A percentile compares a stretch with the other conserved stretches of the same genome.
These are phyloP conservation scores for Limnephilus rhombicus DNA, from an alignment of 2,888 invertebrate genomes.

Conservation along the genomic window DNA sequence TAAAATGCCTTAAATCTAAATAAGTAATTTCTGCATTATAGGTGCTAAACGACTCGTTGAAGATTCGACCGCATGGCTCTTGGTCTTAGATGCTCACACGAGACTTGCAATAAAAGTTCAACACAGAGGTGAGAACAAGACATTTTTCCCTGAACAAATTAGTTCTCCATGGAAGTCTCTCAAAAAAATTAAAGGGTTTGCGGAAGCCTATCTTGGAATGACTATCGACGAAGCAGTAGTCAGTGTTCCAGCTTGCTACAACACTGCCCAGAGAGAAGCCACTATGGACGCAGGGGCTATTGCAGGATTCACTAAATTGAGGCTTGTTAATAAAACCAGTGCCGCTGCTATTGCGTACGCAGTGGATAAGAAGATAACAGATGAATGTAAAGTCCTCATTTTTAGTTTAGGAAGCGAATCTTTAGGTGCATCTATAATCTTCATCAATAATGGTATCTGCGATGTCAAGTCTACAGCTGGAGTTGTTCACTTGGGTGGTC, in stretches of 20 bases:
- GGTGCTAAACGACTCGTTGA: constrained; percentile 97
- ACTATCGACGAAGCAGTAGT: constrained; percentile 91
- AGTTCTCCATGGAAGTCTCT: constrained; percentile 89
- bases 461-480: constrained; percentile 97
- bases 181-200: constrained; percentile 95
- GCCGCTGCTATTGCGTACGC: constrained; percentile 96
- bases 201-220: constrained; percentile 92
- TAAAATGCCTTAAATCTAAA: constrained; percentile 54
- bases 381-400: constrained; percentile 89
- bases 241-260: constrained; percentile 93
- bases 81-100: constrained; percentile 81
- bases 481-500: constrained; percentile 95
- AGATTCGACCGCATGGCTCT: constrained; percentile 97
- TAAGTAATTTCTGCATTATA: constrained; percentile 74
- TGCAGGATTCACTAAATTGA: constrained; percentile 88
- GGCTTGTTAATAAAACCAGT: constrained; percentile 95
- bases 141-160: constrained; percentile 94
- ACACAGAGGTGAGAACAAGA: constrained; percentile 93
- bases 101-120: constrained; percentile 87
- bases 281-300: constrained; percentile 96
- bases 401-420: constrained; percentile 87
- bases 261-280: constrained; percentile 80
- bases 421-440: constrained; percentile 96
- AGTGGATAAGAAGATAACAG: constrained; percentile 88
- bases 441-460: constrained; percentile 95